phyloP scores from a whole-genome alignment of 2,888 invertebrate species.

The Pristionchus japonicus region DNA sequence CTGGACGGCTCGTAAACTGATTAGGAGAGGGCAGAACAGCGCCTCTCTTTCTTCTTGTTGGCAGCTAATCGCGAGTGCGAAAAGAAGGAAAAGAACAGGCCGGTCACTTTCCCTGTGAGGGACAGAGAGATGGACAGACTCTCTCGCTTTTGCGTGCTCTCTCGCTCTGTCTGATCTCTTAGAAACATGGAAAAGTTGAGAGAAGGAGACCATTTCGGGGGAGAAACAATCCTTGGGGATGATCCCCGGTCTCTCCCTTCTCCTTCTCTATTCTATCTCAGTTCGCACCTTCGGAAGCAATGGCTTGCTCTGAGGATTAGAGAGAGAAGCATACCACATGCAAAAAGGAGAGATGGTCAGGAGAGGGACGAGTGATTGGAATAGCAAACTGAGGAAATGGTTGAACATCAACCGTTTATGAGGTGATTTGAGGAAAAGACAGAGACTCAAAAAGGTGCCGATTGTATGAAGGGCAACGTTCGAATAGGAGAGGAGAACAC shows the following conservation, averaged over 20 bases:
- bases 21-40: background rate
- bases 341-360: conserved; percentile 23
- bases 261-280: background rate
- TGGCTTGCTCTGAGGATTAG: conserved; percentile 24
- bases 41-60: background rate
- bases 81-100: conserved; percentile 19
- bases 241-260: background rate
- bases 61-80: conserved; percentile 10
- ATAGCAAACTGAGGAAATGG: conserved; percentile 4
- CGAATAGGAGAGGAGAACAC: background rate
- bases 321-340: conserved; percentile 11
- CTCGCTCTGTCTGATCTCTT: background rate
- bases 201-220: background rate
- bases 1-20: background rate
- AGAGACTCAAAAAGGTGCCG: background rate
- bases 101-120: conserved; percentile 4
- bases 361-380: background rate
- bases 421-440: background rate
- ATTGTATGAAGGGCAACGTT: background rate
- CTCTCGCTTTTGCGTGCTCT: background rate
- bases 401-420: background rate
- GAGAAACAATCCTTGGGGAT: conserved; percentile 23
- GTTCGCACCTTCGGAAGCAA: conserved; percentile 25
- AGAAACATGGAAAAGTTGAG: background rate
- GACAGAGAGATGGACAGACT: background rate